Percentiles rank a stretch among this genome's conserved stretches.
Evolutionary conservation across 2,797 vertebrate species (phyloP).

Genomic region (Apodemus agrarius): DNA sequence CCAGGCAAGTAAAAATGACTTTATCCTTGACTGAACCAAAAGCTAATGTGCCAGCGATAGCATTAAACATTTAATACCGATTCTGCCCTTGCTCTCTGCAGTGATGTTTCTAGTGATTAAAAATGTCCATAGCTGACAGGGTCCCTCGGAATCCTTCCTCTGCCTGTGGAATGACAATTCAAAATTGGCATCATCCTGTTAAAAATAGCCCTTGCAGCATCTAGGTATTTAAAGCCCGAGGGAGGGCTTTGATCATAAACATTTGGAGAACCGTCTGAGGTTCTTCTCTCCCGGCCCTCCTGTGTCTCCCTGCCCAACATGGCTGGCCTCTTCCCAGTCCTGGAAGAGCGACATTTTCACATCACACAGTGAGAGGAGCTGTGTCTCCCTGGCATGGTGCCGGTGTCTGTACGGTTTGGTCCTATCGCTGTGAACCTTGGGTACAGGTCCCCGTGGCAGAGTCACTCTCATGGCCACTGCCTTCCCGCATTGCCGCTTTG

Average conservation of each 20-base stretch:
- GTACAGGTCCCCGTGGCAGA: neutral
- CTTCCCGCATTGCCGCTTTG: neutral
- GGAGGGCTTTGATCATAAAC: conserved; percentile 39
- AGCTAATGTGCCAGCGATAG: neutral
- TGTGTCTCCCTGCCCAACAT: neutral
- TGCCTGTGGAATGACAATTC: conserved; percentile 34
- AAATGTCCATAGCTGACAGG: conserved; percentile 39
- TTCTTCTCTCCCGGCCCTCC: neutral
- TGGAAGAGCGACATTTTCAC: neutral
- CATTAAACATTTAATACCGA: conserved; percentile 66
- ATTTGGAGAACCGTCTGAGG: conserved; percentile 22
- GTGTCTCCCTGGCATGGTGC: neutral
- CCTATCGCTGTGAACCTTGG: neutral
- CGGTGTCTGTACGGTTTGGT: neutral
- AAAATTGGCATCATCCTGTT: conserved; percentile 17
- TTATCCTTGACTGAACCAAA: conserved; percentile 56
- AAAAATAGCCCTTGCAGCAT: conserved; percentile 60
- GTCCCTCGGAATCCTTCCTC: conserved; percentile 16
- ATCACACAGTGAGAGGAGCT: neutral
- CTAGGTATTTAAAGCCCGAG: conserved; percentile 58
- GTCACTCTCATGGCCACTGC: neutral
- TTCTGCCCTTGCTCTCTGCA: neutral
- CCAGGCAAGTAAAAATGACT: conserved; percentile 26
- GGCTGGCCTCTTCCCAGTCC: neutral
- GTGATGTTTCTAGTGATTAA: neutral